These are phyloP conservation scores for Apodemia zela DNA, from an alignment of 2,888 invertebrate genomes.

Conservation along the genomic window DNA sequence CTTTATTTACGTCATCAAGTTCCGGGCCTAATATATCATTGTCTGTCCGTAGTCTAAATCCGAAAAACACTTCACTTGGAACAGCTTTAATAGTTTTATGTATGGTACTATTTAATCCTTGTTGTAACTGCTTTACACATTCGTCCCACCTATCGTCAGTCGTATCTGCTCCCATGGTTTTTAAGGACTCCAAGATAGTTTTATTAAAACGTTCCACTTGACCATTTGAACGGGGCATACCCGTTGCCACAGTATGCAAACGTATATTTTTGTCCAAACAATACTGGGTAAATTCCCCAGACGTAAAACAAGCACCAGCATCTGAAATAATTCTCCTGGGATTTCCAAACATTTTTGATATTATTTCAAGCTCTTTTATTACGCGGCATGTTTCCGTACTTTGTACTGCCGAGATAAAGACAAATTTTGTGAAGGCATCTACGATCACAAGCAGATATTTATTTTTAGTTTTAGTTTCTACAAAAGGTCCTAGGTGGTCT, in stretches of 20 bases:
- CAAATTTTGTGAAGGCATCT: conserved; percentile 15
- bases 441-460: conserved; percentile 7
- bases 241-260: conserved; percentile 23
- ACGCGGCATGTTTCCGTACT: not conserved
- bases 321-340: not conserved
- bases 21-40: too few species aligned
- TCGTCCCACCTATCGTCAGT: conserved; percentile 36
- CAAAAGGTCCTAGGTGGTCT: conserved; percentile 14
- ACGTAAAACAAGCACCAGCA: conserved; percentile 1
- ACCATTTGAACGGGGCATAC: conserved; percentile 33
- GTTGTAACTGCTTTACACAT: conserved; percentile 34
- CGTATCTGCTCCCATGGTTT: conserved; percentile 27
- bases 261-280: conserved; percentile 11
- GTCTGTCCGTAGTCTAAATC: too few species aligned
- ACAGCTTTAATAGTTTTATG: conserved; percentile 36
- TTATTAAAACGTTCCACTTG: conserved; percentile 38
- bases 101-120: conserved; percentile 33
- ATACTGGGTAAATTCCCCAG: not conserved
- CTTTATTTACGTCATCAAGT: too few species aligned
- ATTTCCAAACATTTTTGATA: too few species aligned
- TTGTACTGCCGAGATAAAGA: conserved; percentile 9
- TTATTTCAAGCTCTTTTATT: conserved; percentile 9
- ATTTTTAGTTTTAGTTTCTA: not conserved
- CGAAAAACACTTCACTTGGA: conserved; percentile 36
- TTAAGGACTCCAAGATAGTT: conserved; percentile 36